A percentile compares a stretch with the other conserved stretches of the same genome.
These are phyloP conservation scores for Rhinatrema bivittatum DNA, from an alignment of 2,797 vertebrate species.

Conservation along the genomic window DNA sequence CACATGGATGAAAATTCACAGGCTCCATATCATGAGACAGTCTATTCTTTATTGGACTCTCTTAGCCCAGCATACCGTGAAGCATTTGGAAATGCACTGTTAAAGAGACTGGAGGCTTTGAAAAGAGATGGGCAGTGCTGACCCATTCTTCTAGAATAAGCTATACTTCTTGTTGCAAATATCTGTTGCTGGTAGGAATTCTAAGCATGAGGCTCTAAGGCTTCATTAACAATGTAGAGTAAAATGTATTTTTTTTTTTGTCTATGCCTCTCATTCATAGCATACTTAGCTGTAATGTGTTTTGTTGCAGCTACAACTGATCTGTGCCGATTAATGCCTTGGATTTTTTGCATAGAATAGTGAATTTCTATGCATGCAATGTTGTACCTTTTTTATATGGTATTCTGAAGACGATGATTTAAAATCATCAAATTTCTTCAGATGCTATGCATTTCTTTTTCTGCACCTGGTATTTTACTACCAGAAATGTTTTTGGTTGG, in stretches of 20 bases:
- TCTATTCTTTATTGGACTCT: slow-evolving; percentile 91
- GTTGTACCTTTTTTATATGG: too few relatives aligned
- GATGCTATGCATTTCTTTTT: too few relatives aligned
- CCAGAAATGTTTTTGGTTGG: too few relatives aligned
- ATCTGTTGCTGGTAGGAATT: slow-evolving; percentile 6
- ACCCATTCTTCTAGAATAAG: slow-evolving; percentile 14
- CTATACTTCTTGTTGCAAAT: background rate
- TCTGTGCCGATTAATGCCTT: too few relatives aligned
- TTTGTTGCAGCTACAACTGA: slow-evolving; percentile 10
- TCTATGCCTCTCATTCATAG: slow-evolving; percentile 10
- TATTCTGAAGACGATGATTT: too few relatives aligned
- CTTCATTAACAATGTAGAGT: slow-evolving; percentile 4
- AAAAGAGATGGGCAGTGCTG: slow-evolving; percentile 74
- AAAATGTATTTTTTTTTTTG: slow-evolving; percentile 18
- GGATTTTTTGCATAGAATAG: too few relatives aligned
- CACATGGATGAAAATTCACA: slow-evolving; percentile 75
- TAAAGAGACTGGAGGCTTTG: slow-evolving; percentile 85
- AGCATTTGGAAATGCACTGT: slow-evolving; percentile 89
- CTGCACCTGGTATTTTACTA: too few relatives aligned
- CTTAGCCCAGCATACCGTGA: slow-evolving; percentile 94
- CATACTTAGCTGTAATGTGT: slow-evolving; percentile 10
- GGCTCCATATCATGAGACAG: slow-evolving; percentile 87
- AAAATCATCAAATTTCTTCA: too few relatives aligned
- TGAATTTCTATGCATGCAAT: too few relatives aligned
- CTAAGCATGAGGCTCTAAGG: slow-evolving; percentile 1